Evolutionary conservation across 2,797 vertebrate genomes (phyloP).

Genomic region (Rhincodon typus): DNA sequence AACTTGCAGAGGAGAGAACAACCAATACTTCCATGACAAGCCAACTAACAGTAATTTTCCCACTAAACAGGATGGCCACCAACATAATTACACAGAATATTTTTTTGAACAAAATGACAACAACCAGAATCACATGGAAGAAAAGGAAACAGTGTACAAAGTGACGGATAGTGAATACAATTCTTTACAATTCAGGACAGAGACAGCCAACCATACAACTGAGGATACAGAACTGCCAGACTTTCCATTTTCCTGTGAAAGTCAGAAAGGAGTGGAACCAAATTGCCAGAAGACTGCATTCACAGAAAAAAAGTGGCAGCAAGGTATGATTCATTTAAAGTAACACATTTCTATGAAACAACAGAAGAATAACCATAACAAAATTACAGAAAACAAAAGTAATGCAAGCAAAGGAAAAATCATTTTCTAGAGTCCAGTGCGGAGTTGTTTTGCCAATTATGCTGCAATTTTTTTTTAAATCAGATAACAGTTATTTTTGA

Average conservation of each 20-base stretch:
- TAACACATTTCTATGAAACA: not conserved
- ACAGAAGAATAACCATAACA: not conserved
- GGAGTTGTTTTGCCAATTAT: not conserved
- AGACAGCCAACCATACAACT: not conserved
- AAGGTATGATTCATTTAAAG: constrained; percentile 1
- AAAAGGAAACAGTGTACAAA: not conserved
- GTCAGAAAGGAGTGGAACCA: not conserved
- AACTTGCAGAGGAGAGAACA: not conserved
- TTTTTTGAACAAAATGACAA: not conserved
- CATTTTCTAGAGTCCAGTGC: not conserved
- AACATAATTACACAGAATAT: not conserved
- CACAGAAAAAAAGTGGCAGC: not conserved
- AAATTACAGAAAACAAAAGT: not conserved
- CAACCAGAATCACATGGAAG: not conserved
- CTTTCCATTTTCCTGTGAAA: not conserved
- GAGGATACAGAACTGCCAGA: not conserved
- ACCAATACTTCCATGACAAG: not conserved
- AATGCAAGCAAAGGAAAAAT: not conserved
- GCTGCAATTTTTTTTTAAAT: not conserved
- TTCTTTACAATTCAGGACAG: not conserved
- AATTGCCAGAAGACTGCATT: not conserved
- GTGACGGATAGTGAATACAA: not conserved
- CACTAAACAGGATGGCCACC: not conserved
- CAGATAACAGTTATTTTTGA: not conserved
- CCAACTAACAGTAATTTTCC: not conserved